Conservation (phyloP, 2,797 vertebrate genomes). For the Tauraco hartlaubi region DNA sequence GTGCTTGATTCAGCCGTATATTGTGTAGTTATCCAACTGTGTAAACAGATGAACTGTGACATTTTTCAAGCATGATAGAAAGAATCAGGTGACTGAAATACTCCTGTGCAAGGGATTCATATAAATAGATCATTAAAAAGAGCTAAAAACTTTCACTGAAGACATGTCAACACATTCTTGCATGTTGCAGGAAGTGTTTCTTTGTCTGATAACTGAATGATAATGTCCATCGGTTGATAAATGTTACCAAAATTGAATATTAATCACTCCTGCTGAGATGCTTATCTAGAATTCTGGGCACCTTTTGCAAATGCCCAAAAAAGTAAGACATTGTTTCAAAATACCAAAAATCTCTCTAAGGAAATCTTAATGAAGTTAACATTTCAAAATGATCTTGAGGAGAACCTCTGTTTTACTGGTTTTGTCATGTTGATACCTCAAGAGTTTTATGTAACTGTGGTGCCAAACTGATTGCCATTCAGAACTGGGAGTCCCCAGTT, state of each 20-base stretch:
- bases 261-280: neutral
- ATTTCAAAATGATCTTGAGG: neutral
- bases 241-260: neutral
- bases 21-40: neutral
- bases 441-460: neutral
- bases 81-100: neutral
- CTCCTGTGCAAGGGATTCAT: neutral
- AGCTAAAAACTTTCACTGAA: neutral
- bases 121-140: neutral
- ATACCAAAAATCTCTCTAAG: neutral
- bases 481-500: neutral
- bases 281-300: neutral
- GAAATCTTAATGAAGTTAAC: neutral
- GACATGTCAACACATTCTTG: neutral
- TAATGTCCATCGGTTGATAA: neutral
- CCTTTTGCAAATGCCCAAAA: neutral
- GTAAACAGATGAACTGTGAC: neutral
- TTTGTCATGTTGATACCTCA: neutral
- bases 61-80: neutral
- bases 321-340: neutral
- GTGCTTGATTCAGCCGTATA: neutral
- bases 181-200: neutral
- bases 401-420: neutral
- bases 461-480: neutral
- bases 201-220: neutral